Base-by-base conservation (phyloP, 2,113 vertebrate genomes). In the Carlito syrichta region DNA sequence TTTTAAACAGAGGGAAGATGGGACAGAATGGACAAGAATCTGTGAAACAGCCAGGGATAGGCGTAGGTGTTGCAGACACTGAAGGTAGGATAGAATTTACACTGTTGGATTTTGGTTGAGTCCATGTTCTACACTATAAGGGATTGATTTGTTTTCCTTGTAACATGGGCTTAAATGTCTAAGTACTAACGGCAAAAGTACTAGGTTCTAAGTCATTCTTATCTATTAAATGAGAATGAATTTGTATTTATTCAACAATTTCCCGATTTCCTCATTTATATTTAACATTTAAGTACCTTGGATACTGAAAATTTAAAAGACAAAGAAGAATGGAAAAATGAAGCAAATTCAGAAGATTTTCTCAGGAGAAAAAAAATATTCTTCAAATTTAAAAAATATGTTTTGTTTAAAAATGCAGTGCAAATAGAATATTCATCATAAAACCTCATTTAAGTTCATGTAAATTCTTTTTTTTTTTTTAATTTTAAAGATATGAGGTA, bases 11-110 rank as follows among this genome's bases (percentile, higher is more conserved):
- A 97, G 99, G 99, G 96, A 99, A 99, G 97, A 99, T 99, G 96
- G 99, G 98, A 92, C 99, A 99, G 73, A 99, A 99, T 66, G 99
- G 98, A 95, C 98, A 99, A 96, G 99, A 99, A 8, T 96, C 98
- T 40, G 40, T 99, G 82, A 99, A 99, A 77, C 99, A 98, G 81
- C 93, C 99, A 0, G 98, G 99, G 92, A 96, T 98, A 45, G 99
- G 99, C 92, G 96, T 98, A 43, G 99, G 99, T 92, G 98, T 99
- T 38, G 93, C 98, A 30, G 99, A 99, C 88, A 96, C 99, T 78
- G 99, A 99, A 99, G 99, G 99, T 99, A 99, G 99, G 98, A 96
- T 95, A 69, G 90, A 94, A 96, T n/a, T 94, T 88, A 94, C 48
- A 93, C 14, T 83, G 9, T 10, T 91, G 7, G 23, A 40, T 81